Evolutionary conservation across 2,113 vertebrate genomes (phyloP).

Genomic region (Pitta sordida): DNA sequence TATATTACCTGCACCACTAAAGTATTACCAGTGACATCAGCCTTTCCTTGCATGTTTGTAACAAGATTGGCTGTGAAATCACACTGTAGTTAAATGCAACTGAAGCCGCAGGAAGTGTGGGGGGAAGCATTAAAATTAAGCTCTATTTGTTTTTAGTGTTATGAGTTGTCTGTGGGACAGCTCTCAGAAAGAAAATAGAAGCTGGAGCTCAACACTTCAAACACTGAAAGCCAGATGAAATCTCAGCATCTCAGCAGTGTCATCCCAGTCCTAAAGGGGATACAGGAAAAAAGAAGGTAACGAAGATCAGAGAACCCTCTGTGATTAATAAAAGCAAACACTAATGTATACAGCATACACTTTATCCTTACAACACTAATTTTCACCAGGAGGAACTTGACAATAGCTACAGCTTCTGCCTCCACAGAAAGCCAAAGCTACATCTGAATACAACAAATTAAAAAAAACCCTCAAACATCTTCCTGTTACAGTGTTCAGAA

Average conservation of each 20-base stretch:
- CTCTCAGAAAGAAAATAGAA: neutral
- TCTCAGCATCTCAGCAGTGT: neutral
- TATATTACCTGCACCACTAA: neutral
- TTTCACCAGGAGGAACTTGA: neutral
- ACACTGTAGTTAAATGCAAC: neutral
- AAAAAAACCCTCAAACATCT: neutral
- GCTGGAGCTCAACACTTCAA: neutral
- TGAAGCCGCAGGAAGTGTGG: neutral
- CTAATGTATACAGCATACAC: neutral
- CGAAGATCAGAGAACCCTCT: neutral
- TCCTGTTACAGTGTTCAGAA: neutral
- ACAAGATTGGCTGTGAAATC: neutral
- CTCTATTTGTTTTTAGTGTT: no score
- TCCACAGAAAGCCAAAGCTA: neutral
- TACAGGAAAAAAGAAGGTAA: neutral
- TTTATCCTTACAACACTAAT: neutral
- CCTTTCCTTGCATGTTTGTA: neutral
- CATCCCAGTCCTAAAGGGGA: neutral
- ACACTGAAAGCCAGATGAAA: neutral
- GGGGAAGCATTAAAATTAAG: neutral
- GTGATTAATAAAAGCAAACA: neutral
- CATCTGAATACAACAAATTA: neutral
- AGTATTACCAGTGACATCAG: neutral
- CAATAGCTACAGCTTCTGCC: neutral
- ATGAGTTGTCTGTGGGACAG: neutral